Percentiles rank a stretch among this genome's conserved stretches.
These are phyloP conservation scores for Phaonia tiefii DNA, from an alignment of 2,888 invertebrate species.

Conservation along the genomic window DNA sequence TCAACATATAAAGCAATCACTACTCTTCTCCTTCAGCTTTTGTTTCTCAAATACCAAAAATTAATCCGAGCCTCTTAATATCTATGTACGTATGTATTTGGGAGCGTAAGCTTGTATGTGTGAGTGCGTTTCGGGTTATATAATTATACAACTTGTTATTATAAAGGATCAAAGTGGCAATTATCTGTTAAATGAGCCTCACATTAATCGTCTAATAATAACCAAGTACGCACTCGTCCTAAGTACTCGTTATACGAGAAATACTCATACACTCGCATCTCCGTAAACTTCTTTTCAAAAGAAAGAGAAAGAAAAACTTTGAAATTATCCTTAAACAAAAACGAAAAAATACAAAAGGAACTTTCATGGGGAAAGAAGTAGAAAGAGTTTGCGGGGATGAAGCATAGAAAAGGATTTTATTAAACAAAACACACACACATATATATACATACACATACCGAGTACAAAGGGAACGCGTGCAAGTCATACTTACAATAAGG, in stretches of 20 bases:
- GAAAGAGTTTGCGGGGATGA: background rate
- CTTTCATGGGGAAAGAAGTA: background rate
- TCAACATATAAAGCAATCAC: too few species aligned
- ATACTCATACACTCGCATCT: background rate
- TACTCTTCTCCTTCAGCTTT: too few species aligned
- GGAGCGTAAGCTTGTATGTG: too few species aligned
- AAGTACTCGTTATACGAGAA: background rate
- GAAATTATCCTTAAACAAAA: background rate
- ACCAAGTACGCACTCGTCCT: background rate
- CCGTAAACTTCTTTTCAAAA: background rate
- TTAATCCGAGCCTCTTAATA: too few species aligned
- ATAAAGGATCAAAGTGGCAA: constrained; percentile 65
- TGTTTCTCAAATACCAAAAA: too few species aligned
- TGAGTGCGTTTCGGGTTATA: too few species aligned
- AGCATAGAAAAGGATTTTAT: background rate
- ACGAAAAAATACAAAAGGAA: background rate
- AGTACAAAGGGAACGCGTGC: too few species aligned
- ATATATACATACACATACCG: too few species aligned
- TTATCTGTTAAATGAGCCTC: constrained; percentile 66
- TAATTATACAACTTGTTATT: constrained; percentile 55
- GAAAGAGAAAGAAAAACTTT: background rate
- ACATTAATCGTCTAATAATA: constrained; percentile 59
- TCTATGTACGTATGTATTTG: too few species aligned
- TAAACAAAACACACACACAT: too few species aligned
- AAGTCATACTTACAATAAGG: too few species aligned